Evolutionary conservation across 2,888 invertebrate species (phyloP), one percentile per base, ranked within the genome.

Genomic region (Ditylenchus weischeri): DNA sequence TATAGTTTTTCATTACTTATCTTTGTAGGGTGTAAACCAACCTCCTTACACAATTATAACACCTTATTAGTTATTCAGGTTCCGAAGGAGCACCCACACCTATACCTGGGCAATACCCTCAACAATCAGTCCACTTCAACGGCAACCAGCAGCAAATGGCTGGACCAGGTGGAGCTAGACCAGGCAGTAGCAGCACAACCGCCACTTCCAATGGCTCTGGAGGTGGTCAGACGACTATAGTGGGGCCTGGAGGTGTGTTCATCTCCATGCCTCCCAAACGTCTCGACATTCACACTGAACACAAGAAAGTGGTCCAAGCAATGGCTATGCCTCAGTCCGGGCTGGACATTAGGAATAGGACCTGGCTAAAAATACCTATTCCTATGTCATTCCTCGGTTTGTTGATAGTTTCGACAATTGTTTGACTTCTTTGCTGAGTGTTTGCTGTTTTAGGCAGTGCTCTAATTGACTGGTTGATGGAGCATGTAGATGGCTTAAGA

Each of bases 341-440:
- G 0, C 86, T 98, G 61, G 96, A 96, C 86, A 93, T 98, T 72
- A 88, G 93, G 66, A 95, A 98, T 86, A 88, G 98, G 18, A 92
- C 93, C 90, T 98, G 96, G 96, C 86, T 98, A 38, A 98, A 98
- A 87, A 96, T 98, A 74, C 94, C 93, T 43, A 95, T 98, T 83
- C 94, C 95, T 66, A 93, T 93, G 86, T 95, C 96, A 73, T 98
- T 98, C 86, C 93, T 98, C 82, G 95, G 88, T 75, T 36, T 11
- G 68, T 62, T 61, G 21, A 18, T 15, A 11, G 1, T 23, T 23
- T 19, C 3, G 18, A 5, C 15, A 43, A 69, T 35, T 51, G n/a
- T 51, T 74, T 48, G 13, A 19, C 6, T 0, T 51, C 48, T 19
- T 21, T 62, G 5, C 6, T 62, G 5, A 61, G n/a, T 15, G 18